phyloP scores from a whole-genome alignment of 2,113 vertebrate species.

The Dissostichus mawsoni region DNA sequence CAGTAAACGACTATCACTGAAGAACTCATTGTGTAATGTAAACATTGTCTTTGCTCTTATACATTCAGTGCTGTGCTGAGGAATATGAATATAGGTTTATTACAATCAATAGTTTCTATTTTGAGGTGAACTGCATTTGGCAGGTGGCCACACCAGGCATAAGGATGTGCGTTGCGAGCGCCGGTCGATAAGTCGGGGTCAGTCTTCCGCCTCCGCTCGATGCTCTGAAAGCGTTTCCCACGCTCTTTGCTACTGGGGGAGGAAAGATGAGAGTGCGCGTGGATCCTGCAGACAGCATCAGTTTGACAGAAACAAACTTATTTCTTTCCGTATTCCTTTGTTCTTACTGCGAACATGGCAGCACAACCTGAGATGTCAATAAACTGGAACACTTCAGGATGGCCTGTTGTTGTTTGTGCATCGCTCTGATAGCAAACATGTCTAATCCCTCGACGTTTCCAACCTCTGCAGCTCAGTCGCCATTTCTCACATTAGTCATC shows the following conservation, averaged over 20 bases:
- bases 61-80: not conserved
- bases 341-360: constrained; percentile 4
- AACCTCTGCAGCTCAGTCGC: constrained; percentile 38
- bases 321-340: not conserved
- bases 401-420: constrained; percentile 30
- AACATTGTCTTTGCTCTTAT: not conserved
- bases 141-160: constrained; percentile 46
- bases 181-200: constrained; percentile 70
- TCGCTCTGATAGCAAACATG: constrained; percentile 16
- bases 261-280: constrained; percentile 48
- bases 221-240: constrained; percentile 69
- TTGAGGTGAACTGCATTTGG: constrained; percentile 37
- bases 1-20: too few species aligned
- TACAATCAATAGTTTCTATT: constrained; percentile 41
- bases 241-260: constrained; percentile 61
- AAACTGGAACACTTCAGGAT: constrained; percentile 10
- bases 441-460: constrained; percentile 37
- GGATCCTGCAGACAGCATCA: constrained; percentile 30
- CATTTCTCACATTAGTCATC: constrained; percentile 42
- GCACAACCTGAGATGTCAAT: constrained; percentile 26
- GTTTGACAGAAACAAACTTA: constrained; percentile 21
- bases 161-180: constrained; percentile 42
- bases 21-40: not conserved
- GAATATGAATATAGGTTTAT: constrained; percentile 20
- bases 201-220: constrained; percentile 51